Evolutionary conservation across 30 jellyfish, hydroid and myxozoan species (phyloP).

Genomic region (Aurelia coerulea): DNA sequence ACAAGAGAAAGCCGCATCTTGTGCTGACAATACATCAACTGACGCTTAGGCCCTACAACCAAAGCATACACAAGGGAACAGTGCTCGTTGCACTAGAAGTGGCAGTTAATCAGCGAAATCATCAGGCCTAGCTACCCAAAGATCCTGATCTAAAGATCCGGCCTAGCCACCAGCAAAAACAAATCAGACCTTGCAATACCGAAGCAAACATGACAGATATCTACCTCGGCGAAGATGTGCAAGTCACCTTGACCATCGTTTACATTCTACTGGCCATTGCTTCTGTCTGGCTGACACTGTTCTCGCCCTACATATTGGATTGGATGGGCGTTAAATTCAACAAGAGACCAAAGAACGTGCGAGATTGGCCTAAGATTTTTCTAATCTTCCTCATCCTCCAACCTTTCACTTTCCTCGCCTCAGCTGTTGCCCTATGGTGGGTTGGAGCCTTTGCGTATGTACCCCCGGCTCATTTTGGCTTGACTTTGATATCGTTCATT

Average conservation of each 20-base stretch:
- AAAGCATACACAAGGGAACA: no score
- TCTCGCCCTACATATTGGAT: slow-evolving; percentile 88
- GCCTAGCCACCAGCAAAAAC: neutral
- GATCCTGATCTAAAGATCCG: neutral
- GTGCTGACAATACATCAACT: no score
- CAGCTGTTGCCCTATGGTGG: slow-evolving; percentile 98
- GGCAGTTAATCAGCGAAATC: no score
- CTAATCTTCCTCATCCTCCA: slow-evolving; percentile 78
- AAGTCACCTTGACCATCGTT: slow-evolving; percentile 84
- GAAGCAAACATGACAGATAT: slow-evolving; percentile 58
- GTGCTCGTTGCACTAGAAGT: no score
- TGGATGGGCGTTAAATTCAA: slow-evolving; percentile 94
- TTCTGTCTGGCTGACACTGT: slow-evolving; percentile 87
- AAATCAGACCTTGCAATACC: neutral
- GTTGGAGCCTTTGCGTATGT: slow-evolving; percentile 88
- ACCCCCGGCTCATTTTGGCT: slow-evolving; percentile 91
- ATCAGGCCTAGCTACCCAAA: no score
- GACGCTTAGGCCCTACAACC: no score
- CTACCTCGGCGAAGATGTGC: slow-evolving; percentile 89
- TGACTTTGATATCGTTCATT: slow-evolving; percentile 77
- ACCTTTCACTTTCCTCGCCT: slow-evolving; percentile 86
- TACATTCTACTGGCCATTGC: slow-evolving; percentile 85
- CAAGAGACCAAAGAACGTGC: slow-evolving; percentile 73
- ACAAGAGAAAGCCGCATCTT: no score
- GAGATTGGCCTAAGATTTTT: slow-evolving; percentile 97